Conservation (phyloP, 2,888 invertebrate genomes). For the Ditula angustiorana region DNA sequence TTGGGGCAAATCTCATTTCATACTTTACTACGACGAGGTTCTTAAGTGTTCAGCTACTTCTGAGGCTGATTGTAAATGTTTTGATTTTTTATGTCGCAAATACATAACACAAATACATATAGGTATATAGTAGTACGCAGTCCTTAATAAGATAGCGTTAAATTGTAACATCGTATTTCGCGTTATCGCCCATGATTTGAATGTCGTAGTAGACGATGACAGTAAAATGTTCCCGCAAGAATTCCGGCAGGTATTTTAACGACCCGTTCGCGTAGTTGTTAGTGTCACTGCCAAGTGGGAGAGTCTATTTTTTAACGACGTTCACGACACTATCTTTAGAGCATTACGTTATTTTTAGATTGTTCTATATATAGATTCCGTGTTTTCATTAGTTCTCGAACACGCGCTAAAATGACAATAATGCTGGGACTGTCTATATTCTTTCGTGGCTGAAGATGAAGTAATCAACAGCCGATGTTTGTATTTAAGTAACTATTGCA, state of each 20-base stretch:
- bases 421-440: background rate
- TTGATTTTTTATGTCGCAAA: no score
- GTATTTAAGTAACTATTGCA: background rate
- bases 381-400: background rate
- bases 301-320: slow-evolving; percentile 16
- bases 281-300: slow-evolving; percentile 17
- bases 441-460: background rate
- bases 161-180: slow-evolving; percentile 5
- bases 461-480: background rate
- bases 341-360: slow-evolving; percentile 17
- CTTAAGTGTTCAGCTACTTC: no score
- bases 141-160: background rate
- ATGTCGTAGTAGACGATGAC: slow-evolving; percentile 12
- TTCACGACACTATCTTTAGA: slow-evolving; percentile 15
- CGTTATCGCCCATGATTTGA: slow-evolving; percentile 15
- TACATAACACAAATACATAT: no score
- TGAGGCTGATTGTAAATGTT: no score
- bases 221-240: slow-evolving; percentile 20
- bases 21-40: no score
- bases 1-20: no score
- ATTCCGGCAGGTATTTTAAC: slow-evolving; percentile 29
- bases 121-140: no score
- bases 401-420: background rate
- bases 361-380: slow-evolving; percentile 10
- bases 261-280: slow-evolving; percentile 6